Evolutionary conservation across 2,113 vertebrate genomes (phyloP).

Genomic region (Anguilla rostrata): DNA sequence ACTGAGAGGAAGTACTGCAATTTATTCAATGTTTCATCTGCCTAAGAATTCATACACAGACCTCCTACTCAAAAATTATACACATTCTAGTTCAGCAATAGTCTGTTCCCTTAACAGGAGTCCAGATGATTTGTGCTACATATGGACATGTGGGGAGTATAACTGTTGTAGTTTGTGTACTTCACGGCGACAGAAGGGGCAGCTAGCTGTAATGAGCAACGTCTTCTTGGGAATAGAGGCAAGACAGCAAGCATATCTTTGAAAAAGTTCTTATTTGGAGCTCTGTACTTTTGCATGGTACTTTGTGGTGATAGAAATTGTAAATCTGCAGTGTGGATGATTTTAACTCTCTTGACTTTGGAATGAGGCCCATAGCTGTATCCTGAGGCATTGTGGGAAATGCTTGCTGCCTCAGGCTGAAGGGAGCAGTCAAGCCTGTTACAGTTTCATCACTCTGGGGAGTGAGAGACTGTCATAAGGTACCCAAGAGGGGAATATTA

Average conservation of each 20-base stretch:
- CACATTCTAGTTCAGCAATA: background rate
- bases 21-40: background rate
- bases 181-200: no score
- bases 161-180: no score
- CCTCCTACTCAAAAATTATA: background rate
- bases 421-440: background rate
- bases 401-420: background rate
- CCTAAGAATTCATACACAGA: background rate
- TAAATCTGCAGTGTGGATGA: background rate
- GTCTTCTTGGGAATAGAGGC: background rate
- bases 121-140: background rate
- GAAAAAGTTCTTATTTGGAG: background rate
- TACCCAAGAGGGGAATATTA: background rate
- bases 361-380: background rate
- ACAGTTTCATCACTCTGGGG: background rate
- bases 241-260: background rate
- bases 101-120: background rate
- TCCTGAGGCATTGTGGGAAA: background rate
- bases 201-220: background rate
- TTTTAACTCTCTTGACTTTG: background rate
- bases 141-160: background rate
- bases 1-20: background rate
- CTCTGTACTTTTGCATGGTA: no score
- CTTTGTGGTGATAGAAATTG: no score
- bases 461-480: background rate